A percentile compares a stretch with the other conserved stretches of the same genome.
Evolutionary conservation across 35 echinoderm and acorn worm species (phyloP).

Genomic region (Ptychodera flava): DNA sequence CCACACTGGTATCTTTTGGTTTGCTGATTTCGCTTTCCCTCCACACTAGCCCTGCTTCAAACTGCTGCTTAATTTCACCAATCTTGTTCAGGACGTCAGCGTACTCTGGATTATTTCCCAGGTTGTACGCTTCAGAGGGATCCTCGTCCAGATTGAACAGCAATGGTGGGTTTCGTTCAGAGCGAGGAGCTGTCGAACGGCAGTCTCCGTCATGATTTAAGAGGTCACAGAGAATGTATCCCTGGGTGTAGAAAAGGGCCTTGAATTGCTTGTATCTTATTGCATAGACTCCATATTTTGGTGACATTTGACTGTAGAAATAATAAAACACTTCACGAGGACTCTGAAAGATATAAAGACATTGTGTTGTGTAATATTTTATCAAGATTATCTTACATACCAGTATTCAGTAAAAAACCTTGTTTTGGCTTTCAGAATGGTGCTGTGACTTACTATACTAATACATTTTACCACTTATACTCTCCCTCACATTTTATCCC

Average conservation of each 20-base stretch:
- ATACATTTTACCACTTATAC: too few relatives aligned
- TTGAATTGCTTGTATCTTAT: slow-evolving; percentile 92
- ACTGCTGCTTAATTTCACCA: slow-evolving; percentile 42
- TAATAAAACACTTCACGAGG: slow-evolving; percentile 72
- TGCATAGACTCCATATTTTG: slow-evolving; percentile 64
- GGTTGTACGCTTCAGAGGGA: slow-evolving; percentile 69
- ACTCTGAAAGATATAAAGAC: too few relatives aligned
- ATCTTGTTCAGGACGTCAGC: slow-evolving; percentile 41
- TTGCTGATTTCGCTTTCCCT: slow-evolving; percentile 40
- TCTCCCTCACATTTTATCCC: too few relatives aligned
- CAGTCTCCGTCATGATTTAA: slow-evolving; percentile 77
- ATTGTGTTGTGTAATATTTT: too few relatives aligned
- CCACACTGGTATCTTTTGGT: slow-evolving; percentile 18
- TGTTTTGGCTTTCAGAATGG: too few relatives aligned
- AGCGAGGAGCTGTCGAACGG: slow-evolving; percentile 36
- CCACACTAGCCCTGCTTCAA: slow-evolving; percentile 64
- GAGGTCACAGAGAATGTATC: slow-evolving; percentile 30
- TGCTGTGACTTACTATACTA: too few relatives aligned
- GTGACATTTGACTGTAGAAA: slow-evolving; percentile 36
- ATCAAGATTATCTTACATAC: too few relatives aligned
- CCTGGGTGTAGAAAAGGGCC: slow-evolving; percentile 79
- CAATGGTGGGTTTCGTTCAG: slow-evolving; percentile 52
- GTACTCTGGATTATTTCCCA: slow-evolving; percentile 30
- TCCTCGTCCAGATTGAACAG: slow-evolving; percentile 77
- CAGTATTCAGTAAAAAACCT: too few relatives aligned